Evolutionary conservation across 2,797 vertebrate genomes (phyloP), one percentile per base, ranked within the genome.

Genomic region (Synaphobranchus kaupii): DNA sequence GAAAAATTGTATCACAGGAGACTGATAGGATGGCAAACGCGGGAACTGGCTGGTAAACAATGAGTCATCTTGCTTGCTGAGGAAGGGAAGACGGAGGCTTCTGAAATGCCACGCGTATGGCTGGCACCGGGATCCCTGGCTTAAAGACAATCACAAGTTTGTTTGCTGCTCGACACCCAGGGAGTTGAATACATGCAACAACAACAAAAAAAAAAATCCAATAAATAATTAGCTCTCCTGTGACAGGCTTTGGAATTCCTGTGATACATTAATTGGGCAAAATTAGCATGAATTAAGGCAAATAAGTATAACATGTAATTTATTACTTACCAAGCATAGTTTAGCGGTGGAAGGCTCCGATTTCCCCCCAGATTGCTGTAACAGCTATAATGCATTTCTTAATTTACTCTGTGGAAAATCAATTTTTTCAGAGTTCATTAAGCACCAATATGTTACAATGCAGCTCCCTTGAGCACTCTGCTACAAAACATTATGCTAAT

Each of bases 381-480:
- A 99, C 98, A 98, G 98, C 97, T 97, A 99, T 99, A 99, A 99
- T 99, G 98, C 97, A 99, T 99, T 99, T 98, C 98, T 99, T 99
- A 99, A 99, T 99, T 99, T 99, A 99, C 98, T 99, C 97, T 97
- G 98, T 98, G 98, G 97, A 98, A 99, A 99, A 99, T 99, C 97
- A 97, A 98, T 98, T 99, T 99, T 99, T 99, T 99, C 98, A 99
- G 98, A 99, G 97, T 99, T 99, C 98, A 99, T 99, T 99, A 99
- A 98, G 97, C 98, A 98, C 97, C 98, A 98, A 98, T 99, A 99
- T 98, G 98, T 99, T 99, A 98, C 97, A 98, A 97, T 98, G 97
- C 97, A 93, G 96, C 94, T 98, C 98, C 98, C 98, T 95, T 96
- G 98, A 98, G 98, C 96, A 96, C 88, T 94, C 93, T 93, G 95